Percentiles rank a stretch among this genome's conserved stretches.
Evolutionary conservation across 1,140 invertebrate species (phyloP).

Genomic region (Heliconius nattereri): DNA sequence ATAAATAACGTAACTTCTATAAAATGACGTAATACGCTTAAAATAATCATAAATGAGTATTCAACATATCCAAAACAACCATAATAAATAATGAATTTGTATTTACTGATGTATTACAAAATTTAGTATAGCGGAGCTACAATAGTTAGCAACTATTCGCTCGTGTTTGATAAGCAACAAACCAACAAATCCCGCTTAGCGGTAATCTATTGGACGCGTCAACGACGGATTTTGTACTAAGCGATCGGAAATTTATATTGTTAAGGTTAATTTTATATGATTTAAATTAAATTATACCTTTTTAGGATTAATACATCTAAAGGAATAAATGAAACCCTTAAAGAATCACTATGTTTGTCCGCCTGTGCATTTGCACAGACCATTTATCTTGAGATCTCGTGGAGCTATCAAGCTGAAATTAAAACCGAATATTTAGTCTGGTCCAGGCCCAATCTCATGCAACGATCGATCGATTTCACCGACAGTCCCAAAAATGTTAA

Average conservation of each 20-base stretch:
- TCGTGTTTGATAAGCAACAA: slow-evolving; percentile 33
- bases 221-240: slow-evolving; percentile 36
- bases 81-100: slow-evolving; percentile 17
- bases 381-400: no score
- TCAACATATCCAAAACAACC: neutral
- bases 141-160: slow-evolving; percentile 15
- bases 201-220: slow-evolving; percentile 36
- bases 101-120: slow-evolving; percentile 23
- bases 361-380: no score
- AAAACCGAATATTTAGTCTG: no score
- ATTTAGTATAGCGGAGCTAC: slow-evolving; percentile 18
- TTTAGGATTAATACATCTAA: no score
- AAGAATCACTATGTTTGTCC: no score
- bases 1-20: neutral
- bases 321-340: no score
- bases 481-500: no score
- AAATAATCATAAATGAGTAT: neutral
- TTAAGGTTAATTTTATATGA: no score
- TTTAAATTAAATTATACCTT: no score
- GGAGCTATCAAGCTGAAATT: no score
- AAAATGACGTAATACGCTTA: neutral
- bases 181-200: slow-evolving; percentile 36
- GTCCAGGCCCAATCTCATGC: no score
- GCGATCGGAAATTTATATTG: slow-evolving; percentile 31
- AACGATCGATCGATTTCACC: no score